Conservation (phyloP, 37 sponge, comb jelly and placozoan genomes). For the Agelas oroides region DNA sequence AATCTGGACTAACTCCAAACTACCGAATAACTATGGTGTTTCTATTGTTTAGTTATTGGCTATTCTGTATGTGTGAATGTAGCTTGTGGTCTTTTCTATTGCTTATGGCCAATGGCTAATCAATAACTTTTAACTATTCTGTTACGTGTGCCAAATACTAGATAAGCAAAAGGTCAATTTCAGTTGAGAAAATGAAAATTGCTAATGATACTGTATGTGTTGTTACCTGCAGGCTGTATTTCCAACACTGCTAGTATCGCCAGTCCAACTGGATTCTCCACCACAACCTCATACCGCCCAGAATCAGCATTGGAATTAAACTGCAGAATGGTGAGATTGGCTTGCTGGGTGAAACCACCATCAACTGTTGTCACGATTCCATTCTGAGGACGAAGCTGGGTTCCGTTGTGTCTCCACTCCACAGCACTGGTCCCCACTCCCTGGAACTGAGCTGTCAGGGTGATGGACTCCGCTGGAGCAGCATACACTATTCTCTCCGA, state of each 20-base stretch:
- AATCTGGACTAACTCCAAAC: neutral
- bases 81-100: no score
- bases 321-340: neutral
- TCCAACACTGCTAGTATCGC: constrained; percentile 13
- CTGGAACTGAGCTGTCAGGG: constrained; percentile 3
- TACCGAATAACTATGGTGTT: no score
- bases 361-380: neutral
- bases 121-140: no score
- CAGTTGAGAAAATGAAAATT: no score
- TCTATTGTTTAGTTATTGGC: no score
- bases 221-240: constrained; percentile 14
- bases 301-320: neutral
- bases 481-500: neutral
- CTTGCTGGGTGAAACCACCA: neutral
- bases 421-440: neutral
- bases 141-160: no score
- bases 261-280: neutral
- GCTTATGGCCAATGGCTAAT: no score
- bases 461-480: neutral
- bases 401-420: constrained; percentile 12
- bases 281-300: constrained; percentile 22
- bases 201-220: no score
- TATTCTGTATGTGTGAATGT: no score
- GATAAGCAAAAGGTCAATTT: no score
- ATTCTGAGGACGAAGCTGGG: neutral